These are phyloP conservation scores for Ariopsis seemanni DNA, from an alignment of 2,113 vertebrate species.

Conservation along the genomic window DNA sequence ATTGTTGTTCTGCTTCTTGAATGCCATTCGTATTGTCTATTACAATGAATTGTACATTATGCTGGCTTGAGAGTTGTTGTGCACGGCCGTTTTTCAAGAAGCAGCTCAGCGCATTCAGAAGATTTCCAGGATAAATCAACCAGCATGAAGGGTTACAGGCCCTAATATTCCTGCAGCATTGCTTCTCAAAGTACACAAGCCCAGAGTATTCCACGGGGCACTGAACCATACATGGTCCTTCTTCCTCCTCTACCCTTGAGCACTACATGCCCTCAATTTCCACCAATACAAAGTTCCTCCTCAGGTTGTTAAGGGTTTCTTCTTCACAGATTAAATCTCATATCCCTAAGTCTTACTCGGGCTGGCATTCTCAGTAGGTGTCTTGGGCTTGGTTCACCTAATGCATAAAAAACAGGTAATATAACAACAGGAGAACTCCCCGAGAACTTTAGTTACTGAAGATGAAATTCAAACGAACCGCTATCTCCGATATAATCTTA, in stretches of 20 bases:
- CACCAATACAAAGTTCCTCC: neutral
- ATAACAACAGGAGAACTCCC: neutral
- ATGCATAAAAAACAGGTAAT: conserved; percentile 25
- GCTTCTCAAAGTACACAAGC: neutral
- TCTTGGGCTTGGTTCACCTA: neutral
- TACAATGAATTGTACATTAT: neutral
- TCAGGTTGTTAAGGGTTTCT: conserved; percentile 16
- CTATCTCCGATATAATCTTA: conserved; percentile 48
- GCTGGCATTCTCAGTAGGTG: neutral
- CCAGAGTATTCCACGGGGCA: neutral
- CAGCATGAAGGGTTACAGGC: neutral
- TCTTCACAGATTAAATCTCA: conserved; percentile 35
- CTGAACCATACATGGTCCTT: neutral
- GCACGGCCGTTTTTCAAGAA: neutral
- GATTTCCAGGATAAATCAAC: neutral
- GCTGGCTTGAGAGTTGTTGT: neutral
- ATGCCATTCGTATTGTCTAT: conserved; percentile 4
- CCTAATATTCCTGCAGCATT: neutral
- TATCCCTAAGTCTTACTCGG: conserved; percentile 21
- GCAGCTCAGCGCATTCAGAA: neutral
- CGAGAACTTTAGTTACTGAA: conserved; percentile 27
- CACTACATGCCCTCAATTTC: neutral
- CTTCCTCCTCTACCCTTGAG: neutral
- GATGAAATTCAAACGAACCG: conserved; percentile 42
- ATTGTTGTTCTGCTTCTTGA: conserved; percentile 1